A percentile compares a stretch with the other conserved stretches of the same genome.
Conservation (phyloP, 2,797 vertebrate genomes). For the Spinus pinus region DNA sequence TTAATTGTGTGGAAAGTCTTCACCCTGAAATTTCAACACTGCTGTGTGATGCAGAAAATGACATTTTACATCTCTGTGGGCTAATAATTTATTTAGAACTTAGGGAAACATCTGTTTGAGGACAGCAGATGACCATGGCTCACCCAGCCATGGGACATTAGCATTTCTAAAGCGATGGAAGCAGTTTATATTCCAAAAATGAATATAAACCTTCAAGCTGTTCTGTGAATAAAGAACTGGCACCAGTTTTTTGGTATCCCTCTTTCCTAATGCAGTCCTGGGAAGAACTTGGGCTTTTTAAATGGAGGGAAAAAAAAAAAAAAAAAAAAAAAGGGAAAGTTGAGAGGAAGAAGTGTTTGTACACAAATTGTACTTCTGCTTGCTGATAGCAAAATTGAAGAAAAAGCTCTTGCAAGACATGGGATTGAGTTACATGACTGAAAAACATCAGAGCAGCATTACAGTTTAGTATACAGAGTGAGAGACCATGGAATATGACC, state of each 20-base stretch:
- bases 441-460: not conserved
- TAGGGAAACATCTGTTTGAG: not conserved
- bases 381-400: not conserved
- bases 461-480: not conserved
- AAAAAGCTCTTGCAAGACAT: not conserved
- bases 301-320: not conserved
- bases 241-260: not conserved
- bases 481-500: not conserved
- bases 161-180: not conserved
- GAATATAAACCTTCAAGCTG: not conserved
- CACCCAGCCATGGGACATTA: not conserved
- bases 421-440: not conserved
- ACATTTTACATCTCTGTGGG: not conserved
- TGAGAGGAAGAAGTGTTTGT: not conserved
- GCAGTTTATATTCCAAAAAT: not conserved
- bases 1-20: not conserved
- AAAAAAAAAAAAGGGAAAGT: not conserved
- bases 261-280: not conserved
- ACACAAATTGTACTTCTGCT: not conserved
- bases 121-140: not conserved
- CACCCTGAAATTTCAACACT: not conserved
- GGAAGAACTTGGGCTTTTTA: not conserved
- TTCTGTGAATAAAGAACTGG: not conserved
- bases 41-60: not conserved
- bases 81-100: constrained; percentile 18